A percentile compares a stretch with the other conserved stretches of the same genome.
Conservation (phyloP, 2,113 vertebrate species). For the Entosphenus tridentatus region DNA sequence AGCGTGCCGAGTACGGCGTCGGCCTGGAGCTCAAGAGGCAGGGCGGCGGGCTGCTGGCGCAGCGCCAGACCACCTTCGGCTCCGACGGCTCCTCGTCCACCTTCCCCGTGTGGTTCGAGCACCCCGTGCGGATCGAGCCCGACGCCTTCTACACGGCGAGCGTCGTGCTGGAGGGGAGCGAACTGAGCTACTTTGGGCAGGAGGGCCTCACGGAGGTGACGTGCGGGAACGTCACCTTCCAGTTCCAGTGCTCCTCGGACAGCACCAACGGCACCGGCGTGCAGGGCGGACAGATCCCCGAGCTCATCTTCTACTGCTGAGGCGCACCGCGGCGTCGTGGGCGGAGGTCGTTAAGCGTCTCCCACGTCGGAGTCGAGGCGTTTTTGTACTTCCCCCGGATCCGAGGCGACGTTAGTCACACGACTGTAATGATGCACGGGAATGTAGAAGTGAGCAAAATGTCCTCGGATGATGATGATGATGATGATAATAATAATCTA, state of each 20-base stretch:
- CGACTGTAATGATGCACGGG: too few species aligned
- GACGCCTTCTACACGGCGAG: constrained; percentile 86
- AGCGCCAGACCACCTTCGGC: constrained; percentile 52
- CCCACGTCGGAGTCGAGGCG: too few species aligned
- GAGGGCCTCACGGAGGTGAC: constrained; percentile 94
- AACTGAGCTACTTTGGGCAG: constrained; percentile 97
- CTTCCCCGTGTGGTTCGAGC: constrained; percentile 77
- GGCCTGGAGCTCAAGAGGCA: constrained; percentile 76
- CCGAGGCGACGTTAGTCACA: too few species aligned
- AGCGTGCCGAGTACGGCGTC: constrained; percentile 60
- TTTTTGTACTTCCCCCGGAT: too few species aligned
- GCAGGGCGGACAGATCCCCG: constrained; percentile 88
- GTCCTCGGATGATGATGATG: too few species aligned
- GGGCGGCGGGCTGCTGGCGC: constrained; percentile 39
- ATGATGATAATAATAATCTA: too few species aligned
- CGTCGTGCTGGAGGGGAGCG: constrained; percentile 58
- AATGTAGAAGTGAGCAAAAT: too few species aligned
- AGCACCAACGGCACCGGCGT: constrained; percentile 94
- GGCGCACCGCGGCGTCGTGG: not conserved
- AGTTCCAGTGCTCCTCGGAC: constrained; percentile 94
- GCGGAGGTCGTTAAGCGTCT: too few species aligned
- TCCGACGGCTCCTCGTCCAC: constrained; percentile 75
- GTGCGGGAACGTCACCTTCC: constrained; percentile 77
- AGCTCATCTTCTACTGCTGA: constrained; percentile 94
- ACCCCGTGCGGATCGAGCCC: constrained; percentile 84